Base-by-base conservation (phyloP, 2,113 vertebrate genomes). In the Oncorhynchus keta region DNA sequence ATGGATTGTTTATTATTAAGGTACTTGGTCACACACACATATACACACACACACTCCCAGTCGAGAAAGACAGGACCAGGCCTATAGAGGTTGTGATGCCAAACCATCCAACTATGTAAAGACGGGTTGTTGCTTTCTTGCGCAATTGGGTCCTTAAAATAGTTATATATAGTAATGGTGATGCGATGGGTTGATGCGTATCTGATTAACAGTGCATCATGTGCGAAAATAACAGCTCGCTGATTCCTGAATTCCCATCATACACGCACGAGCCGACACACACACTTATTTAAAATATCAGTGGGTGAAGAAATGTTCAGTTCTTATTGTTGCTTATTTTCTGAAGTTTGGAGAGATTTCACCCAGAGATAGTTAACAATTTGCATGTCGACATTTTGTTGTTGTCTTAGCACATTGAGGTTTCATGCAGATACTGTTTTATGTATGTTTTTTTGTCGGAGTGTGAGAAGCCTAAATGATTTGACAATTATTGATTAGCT, bases 161-260 rank as follows among this genome's bases (percentile, higher is more conserved):
- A 48, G 45, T 70, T 70, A 24, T 70, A 49, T 70, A 70, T 70
- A 35, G n/a, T 70, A 45, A 39, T 45, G 39, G 9, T 45, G 22
- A 70, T 70, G 68, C 70, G 66, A 80, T 76, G n/a, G 49, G 49
- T 76, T 28, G 32, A 68, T 62, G 45, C 72, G 74, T 71, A 69
- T 22, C 75, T 83, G 81, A 80, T 67, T 74, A 78, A 75, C 69
- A 59, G 67, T 65, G 67, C 72, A 69, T 64, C 73, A 73, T 26
- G n/a, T 59, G 74, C 24, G 59, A 70, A 80, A 78, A 66, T 0
- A 45, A 45, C 39, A 45, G 70, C 35, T 76, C n/a, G 11, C 68
- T 49, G 68, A 24, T 70, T 20, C 35, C 35, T 32, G 18, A 20
- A n/a, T 51, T 39, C 12, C 68, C 49, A 45, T 8, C 39, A 45